A percentile compares a stretch with the other conserved stretches of the same genome.
These are phyloP conservation scores for Protonibea diacanthus DNA, from an alignment of 2,797 vertebrate genomes.

Conservation along the genomic window DNA sequence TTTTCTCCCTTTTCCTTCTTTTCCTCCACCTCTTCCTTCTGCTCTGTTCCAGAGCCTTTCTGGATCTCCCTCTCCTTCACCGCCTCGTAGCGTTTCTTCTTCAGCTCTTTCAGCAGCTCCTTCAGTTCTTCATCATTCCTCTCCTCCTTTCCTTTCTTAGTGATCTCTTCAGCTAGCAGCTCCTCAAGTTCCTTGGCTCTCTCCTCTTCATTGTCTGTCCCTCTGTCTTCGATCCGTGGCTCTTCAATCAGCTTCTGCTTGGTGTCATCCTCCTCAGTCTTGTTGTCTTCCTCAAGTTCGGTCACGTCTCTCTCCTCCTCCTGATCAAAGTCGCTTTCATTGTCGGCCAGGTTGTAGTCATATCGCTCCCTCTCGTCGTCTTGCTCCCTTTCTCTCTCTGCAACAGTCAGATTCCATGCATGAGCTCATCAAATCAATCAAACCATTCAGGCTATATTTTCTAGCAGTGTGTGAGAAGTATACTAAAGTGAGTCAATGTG, in stretches of 20 bases:
- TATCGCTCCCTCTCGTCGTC: slow-evolving; percentile 52
- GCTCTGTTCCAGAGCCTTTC: slow-evolving; percentile 39
- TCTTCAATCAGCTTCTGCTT: slow-evolving; percentile 68
- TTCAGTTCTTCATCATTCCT: slow-evolving; percentile 74
- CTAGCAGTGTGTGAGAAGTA: not conserved
- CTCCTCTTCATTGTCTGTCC: slow-evolving; percentile 68
- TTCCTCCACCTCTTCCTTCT: slow-evolving; percentile 41
- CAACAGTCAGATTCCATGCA: slow-evolving; percentile 35
- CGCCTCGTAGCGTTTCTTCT: slow-evolving; percentile 77
- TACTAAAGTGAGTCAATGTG: not conserved
- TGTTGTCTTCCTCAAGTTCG: slow-evolving; percentile 13
- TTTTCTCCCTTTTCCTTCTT: slow-evolving; percentile 42
- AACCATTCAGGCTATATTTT: not conserved
- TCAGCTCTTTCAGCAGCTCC: slow-evolving; percentile 78
- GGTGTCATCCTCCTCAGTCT: slow-evolving; percentile 34
- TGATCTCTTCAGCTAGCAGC: slow-evolving; percentile 76
- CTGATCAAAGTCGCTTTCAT: slow-evolving; percentile 62
- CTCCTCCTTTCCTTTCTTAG: slow-evolving; percentile 74
- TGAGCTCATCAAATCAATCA: too few relatives aligned
- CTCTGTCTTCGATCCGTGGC: slow-evolving; percentile 57
- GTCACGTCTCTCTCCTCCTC: slow-evolving; percentile 44
- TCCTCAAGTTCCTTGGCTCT: slow-evolving; percentile 78
- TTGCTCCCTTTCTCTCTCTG: slow-evolving; percentile 72
- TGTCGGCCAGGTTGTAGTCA: slow-evolving; percentile 62
- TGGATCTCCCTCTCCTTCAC: slow-evolving; percentile 71